Base-by-base conservation (phyloP, 1,140 invertebrate species). In the Calephelis virginiensis region DNA sequence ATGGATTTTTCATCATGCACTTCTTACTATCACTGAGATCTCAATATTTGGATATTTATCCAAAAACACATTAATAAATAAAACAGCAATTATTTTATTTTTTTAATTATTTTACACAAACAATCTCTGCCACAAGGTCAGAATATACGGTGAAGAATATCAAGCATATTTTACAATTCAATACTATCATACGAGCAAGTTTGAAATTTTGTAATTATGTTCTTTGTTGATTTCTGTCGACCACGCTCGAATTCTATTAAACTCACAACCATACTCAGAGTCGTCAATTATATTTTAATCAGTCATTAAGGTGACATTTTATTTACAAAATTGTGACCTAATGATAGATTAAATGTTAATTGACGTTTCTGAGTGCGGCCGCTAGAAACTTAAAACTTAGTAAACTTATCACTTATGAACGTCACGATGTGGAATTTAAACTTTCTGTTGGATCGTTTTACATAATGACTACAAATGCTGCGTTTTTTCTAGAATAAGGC, bases 11-110 rank as follows among this genome's bases (percentile, higher is more conserved):
- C 17, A 1, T 17, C 17, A 17, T 17, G 17, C 17, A 17, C 17
- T 17, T 17, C 28, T 28, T 28, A 28, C 28, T 28, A 28, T 28
- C 2, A 28, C 5, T 28, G 28, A 28, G 28, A 28, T 28, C 28
- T 28, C 28, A 28, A 28, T 28, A 28, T 28, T 28, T 28, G 28
- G 28, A 28, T 28, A 56, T 10, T 40, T 38, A 0, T 11, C 45
- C 38, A 17, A 60, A 60, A 60, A 9, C n/a, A 62, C 14, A 62
- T 13, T 5, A 61, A 56, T 40, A 63, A 69, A 69, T 70, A 63
- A 70, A 70, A 66, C 49, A 66, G 61, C 8, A 64, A 67, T 72
- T 69, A 65, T 48, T 61, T 71, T 69, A 61, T 65, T 71, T 74
- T 71, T 43, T 45, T 64, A 63, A 60, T 64, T 48, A 40, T 50